Conservation (phyloP, 2,113 vertebrate genomes). For the Scartelaos histophorus region DNA sequence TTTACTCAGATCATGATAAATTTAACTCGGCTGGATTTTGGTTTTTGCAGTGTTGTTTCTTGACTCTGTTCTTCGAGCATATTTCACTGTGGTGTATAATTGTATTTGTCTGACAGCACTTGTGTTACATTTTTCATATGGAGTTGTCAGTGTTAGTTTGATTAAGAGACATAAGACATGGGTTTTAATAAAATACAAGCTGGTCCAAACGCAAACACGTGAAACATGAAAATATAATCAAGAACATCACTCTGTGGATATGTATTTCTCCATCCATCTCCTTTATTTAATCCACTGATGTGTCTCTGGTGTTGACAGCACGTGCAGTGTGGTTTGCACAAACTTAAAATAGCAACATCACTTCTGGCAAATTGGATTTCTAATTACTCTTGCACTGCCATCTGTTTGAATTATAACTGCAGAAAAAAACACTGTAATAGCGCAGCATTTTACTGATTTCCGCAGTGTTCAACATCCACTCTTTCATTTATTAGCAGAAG, state of each 20-base stretch:
- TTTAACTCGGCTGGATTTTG: too few relatives aligned
- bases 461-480: slow-evolving; percentile 24
- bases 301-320: slow-evolving; percentile 5
- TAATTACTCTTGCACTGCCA: slow-evolving; percentile 8
- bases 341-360: slow-evolving; percentile 10
- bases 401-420: slow-evolving; percentile 16
- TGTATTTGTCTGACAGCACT: background rate
- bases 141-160: background rate
- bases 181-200: background rate
- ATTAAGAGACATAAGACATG: background rate
- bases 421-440: slow-evolving; percentile 11
- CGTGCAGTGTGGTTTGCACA: slow-evolving; percentile 11
- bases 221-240: background rate
- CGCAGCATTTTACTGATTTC: slow-evolving; percentile 19
- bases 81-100: too few relatives aligned
- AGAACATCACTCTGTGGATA: background rate
- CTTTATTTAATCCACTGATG: slow-evolving; percentile 4
- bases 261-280: background rate
- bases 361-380: slow-evolving; percentile 20
- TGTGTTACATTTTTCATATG: background rate
- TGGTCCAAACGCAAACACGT: background rate
- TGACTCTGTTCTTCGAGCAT: too few relatives aligned
- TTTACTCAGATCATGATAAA: too few relatives aligned
- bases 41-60: too few relatives aligned
- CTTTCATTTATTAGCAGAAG: slow-evolving; percentile 31